These are phyloP conservation scores for Empidonax traillii DNA, from an alignment of 2,113 vertebrate species.

Conservation along the genomic window DNA sequence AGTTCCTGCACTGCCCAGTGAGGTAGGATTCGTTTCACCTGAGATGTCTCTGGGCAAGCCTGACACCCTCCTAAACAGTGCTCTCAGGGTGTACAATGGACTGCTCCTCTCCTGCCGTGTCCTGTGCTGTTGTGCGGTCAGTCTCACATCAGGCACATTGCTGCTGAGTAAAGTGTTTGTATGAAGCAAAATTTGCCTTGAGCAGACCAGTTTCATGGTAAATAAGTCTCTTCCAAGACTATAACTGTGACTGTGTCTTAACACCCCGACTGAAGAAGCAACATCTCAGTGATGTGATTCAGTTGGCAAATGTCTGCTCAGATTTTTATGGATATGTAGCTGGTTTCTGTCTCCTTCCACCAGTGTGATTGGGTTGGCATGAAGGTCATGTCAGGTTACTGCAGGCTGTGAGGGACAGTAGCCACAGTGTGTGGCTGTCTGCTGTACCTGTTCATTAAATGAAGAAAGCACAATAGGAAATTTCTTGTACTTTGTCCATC, in stretches of 20 bases:
- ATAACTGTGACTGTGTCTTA: neutral
- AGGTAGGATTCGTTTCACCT: neutral
- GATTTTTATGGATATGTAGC: neutral
- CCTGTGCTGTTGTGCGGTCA: neutral
- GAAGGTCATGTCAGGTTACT: neutral
- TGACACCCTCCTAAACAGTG: neutral
- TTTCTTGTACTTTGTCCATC: neutral
- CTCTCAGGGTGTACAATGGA: neutral
- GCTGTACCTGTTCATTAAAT: neutral
- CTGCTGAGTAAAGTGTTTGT: neutral
- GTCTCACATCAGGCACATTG: neutral
- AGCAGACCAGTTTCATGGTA: neutral
- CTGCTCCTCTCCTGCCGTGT: neutral
- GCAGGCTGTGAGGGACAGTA: neutral
- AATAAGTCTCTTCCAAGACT: neutral
- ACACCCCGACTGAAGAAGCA: neutral
- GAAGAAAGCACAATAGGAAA: neutral
- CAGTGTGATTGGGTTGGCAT: neutral
- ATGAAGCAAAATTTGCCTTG: neutral
- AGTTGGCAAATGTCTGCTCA: neutral
- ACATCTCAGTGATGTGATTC: neutral
- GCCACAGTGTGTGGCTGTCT: neutral
- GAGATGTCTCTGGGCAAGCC: neutral
- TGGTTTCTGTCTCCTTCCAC: neutral
- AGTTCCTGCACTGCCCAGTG: neutral